Evolutionary conservation across 2,888 invertebrate species (phyloP).

Genomic region (Chaitophorus viminalis): DNA sequence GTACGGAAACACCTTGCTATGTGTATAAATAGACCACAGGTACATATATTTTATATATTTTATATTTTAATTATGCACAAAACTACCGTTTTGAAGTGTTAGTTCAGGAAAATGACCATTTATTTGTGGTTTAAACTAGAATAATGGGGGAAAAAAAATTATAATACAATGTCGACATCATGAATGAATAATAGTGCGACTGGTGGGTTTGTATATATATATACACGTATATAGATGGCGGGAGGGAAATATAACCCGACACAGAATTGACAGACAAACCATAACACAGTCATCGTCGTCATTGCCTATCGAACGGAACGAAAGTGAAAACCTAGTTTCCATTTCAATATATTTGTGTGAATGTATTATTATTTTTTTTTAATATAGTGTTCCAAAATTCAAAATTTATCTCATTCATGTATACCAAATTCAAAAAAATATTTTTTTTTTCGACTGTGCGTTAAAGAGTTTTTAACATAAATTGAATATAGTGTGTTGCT

Average conservation of each 20-base stretch:
- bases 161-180: slow-evolving; percentile 54
- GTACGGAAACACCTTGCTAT: not conserved
- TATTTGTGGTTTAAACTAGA: slow-evolving; percentile 5
- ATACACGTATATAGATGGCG: not conserved
- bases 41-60: not conserved
- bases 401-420: not conserved
- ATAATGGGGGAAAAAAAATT: slow-evolving; percentile 32
- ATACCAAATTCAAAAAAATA: not conserved
- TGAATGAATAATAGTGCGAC: slow-evolving; percentile 49
- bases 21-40: too few relatives aligned
- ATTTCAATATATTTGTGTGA: slow-evolving; percentile 29
- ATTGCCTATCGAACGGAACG: slow-evolving; percentile 60
- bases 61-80: slow-evolving; percentile 21
- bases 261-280: slow-evolving; percentile 56
- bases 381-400: slow-evolving; percentile 36
- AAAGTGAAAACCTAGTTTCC: slow-evolving; percentile 59
- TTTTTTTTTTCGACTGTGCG: not conserved
- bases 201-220: slow-evolving; percentile 8
- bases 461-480: not conserved
- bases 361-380: slow-evolving; percentile 21
- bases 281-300: slow-evolving; percentile 61
- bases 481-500: not conserved
- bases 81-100: slow-evolving; percentile 1
- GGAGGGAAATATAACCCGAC: slow-evolving; percentile 52
- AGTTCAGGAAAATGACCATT: not conserved